Percentiles rank a stretch among this genome's conserved stretches.
Evolutionary conservation across 2,113 vertebrate genomes (phyloP).

Genomic region (Phalacrocorax aristotelis): DNA sequence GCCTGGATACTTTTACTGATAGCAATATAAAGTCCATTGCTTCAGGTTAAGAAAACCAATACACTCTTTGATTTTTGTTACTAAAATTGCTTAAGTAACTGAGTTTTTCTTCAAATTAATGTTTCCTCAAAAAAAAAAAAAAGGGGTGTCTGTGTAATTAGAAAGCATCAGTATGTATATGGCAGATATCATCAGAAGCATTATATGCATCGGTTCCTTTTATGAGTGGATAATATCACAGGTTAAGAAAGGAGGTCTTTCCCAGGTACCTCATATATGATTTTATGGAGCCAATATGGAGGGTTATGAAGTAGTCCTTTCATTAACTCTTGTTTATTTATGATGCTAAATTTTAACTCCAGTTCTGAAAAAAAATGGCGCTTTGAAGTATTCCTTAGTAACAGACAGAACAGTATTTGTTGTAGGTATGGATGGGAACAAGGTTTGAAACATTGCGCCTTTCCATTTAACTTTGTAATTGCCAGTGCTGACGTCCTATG

Average conservation of each 20-base stretch:
- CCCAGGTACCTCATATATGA: not conserved
- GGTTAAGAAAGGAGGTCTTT: not conserved
- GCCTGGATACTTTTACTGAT: not conserved
- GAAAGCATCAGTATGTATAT: not conserved
- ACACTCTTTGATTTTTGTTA: not conserved
- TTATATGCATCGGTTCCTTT: not conserved
- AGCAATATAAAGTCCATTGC: not conserved
- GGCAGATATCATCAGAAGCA: not conserved
- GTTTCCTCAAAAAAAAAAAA: not conserved
- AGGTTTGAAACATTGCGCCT: not conserved
- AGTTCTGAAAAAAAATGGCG: not conserved
- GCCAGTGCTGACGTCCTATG: not conserved
- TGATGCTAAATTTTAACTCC: not conserved
- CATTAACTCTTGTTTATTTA: not conserved
- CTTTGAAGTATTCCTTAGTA: not conserved
- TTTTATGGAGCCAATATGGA: not conserved
- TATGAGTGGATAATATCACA: rapidly evolving
- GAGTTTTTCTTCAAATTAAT: not conserved
- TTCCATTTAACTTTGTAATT: not conserved
- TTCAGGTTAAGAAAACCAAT: not conserved
- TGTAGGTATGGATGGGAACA: not conserved
- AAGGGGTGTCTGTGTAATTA: not conserved
- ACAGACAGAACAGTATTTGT: not conserved
- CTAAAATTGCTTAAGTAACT: not conserved
- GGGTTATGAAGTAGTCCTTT: not conserved